Evolutionary conservation across 2,888 invertebrate genomes (phyloP).

Genomic region (Aleiodes alternator): DNA sequence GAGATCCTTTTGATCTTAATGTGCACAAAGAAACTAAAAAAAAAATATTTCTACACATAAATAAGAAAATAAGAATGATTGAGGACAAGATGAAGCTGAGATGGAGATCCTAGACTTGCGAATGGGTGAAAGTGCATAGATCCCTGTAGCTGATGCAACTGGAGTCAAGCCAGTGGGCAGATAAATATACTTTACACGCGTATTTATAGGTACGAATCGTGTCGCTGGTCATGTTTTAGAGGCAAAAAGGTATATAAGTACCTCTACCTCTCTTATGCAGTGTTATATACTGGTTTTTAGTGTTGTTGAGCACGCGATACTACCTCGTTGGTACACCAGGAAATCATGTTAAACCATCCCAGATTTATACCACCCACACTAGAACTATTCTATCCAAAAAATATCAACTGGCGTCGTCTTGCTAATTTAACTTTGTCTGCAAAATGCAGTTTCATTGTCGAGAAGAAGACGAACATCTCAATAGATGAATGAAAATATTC

Average conservation of each 20-base stretch:
- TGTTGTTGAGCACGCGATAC: slow-evolving; percentile 39
- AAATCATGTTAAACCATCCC: slow-evolving; percentile 42
- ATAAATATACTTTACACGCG: slow-evolving; percentile 43
- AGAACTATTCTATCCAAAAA: slow-evolving; percentile 8
- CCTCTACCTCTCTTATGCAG: slow-evolving; percentile 8
- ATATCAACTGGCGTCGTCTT: slow-evolving; percentile 11
- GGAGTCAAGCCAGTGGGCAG: slow-evolving; percentile 38
- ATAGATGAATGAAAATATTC: too few relatives aligned
- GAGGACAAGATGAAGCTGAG: slow-evolving; percentile 17
- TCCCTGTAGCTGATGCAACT: slow-evolving; percentile 41
- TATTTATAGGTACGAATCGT: slow-evolving; percentile 49
- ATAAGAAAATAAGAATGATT: neutral
- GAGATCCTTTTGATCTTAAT: too few relatives aligned
- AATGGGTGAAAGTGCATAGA: slow-evolving; percentile 34
- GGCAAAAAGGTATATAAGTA: slow-evolving; percentile 22
- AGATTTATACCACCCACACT: slow-evolving; percentile 45
- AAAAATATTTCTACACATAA: slow-evolving; percentile 2
- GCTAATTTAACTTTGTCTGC: slow-evolving; percentile 35
- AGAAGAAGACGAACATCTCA: too few relatives aligned
- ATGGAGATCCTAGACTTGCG: slow-evolving; percentile 19
- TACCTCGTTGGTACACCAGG: slow-evolving; percentile 40
- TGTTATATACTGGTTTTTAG: slow-evolving; percentile 25
- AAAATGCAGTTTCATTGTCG: neutral
- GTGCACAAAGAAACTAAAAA: neutral
- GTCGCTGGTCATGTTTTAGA: slow-evolving; percentile 46